Evolutionary conservation across 1,140 invertebrate species (phyloP).

Genomic region (Thaumatotibia leucotreta): DNA sequence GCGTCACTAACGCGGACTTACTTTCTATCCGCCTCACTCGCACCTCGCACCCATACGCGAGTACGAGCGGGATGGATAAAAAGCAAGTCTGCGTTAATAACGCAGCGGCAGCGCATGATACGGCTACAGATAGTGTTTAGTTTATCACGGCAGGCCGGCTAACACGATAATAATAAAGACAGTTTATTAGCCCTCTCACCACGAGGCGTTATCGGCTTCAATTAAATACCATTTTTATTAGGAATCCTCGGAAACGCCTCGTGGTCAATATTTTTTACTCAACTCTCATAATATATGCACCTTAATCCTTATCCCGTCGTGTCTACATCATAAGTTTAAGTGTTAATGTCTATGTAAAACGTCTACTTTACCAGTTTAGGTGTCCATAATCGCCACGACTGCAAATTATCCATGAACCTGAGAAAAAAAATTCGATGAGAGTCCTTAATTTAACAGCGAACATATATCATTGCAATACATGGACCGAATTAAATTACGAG

Average conservation of each 20-base stretch:
- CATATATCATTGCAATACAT: background rate
- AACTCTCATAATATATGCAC: conserved; percentile 33
- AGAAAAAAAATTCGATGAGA: conserved; percentile 24
- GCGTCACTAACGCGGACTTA: too few species aligned
- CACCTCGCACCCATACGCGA: too few species aligned
- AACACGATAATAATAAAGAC: conserved; percentile 70
- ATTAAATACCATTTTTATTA: conserved; percentile 76
- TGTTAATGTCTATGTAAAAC: conserved; percentile 10
- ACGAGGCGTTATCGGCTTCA: conserved; percentile 66
- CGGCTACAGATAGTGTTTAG: conserved; percentile 62
- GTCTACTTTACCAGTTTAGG: conserved; percentile 30
- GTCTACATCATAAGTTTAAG: conserved; percentile 23
- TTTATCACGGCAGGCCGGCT: conserved; percentile 40
- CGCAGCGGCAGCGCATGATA: too few species aligned
- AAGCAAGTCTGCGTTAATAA: too few species aligned
- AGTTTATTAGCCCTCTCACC: conserved; percentile 65
- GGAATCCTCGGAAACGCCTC: conserved; percentile 57
- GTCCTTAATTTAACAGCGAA: background rate
- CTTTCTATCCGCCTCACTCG: too few species aligned
- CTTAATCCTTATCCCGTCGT: conserved; percentile 18
- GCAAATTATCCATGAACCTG: conserved; percentile 38
- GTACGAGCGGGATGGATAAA: too few species aligned
- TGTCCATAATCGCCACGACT: conserved; percentile 26
- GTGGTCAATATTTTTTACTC: conserved; percentile 47
- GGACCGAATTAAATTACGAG: conserved; percentile 13